phyloP scores from a whole-genome alignment of 1,140 invertebrate species.

The Nautilus pompilius region DNA sequence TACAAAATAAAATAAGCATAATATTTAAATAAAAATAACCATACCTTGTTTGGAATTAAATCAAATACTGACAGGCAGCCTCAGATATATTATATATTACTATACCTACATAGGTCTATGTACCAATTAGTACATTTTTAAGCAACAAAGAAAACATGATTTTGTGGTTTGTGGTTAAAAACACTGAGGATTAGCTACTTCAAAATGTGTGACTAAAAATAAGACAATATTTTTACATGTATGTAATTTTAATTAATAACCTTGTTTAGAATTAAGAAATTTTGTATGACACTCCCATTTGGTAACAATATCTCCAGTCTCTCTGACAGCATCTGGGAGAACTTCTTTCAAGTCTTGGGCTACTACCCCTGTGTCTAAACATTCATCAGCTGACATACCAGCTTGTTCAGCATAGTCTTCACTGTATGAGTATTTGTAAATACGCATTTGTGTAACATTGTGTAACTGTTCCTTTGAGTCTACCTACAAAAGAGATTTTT shows the following conservation, averaged over 20 bases:
- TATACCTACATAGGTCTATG: too few species aligned
- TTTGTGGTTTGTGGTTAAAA: too few species aligned
- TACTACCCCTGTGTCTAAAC: constrained; percentile 85
- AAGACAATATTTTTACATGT: too few species aligned
- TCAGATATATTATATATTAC: too few species aligned
- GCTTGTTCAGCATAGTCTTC: constrained; percentile 82
- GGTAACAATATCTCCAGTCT: constrained; percentile 85
- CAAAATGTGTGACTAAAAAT: too few species aligned
- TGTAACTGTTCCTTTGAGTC: constrained; percentile 84
- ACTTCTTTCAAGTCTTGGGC: constrained; percentile 91
- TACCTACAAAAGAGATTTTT: constrained; percentile 54
- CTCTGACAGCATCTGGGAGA: constrained; percentile 90
- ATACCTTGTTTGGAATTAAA: too few species aligned
- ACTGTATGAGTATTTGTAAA: constrained; percentile 89
- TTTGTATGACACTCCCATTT: constrained; percentile 83
- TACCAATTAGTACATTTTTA: too few species aligned
- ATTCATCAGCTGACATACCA: constrained; percentile 66
- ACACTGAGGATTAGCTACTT: too few species aligned
- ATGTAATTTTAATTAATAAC: constrained; percentile 55
- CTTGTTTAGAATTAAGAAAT: constrained; percentile 94
- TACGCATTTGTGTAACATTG: constrained; percentile 85
- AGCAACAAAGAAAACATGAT: too few species aligned
- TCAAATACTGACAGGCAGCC: too few species aligned
- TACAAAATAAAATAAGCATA: too few species aligned
- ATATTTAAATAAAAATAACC: too few species aligned